phyloP scores from a whole-genome alignment of 2,888 invertebrate species.

The Scaptomyza parva region DNA sequence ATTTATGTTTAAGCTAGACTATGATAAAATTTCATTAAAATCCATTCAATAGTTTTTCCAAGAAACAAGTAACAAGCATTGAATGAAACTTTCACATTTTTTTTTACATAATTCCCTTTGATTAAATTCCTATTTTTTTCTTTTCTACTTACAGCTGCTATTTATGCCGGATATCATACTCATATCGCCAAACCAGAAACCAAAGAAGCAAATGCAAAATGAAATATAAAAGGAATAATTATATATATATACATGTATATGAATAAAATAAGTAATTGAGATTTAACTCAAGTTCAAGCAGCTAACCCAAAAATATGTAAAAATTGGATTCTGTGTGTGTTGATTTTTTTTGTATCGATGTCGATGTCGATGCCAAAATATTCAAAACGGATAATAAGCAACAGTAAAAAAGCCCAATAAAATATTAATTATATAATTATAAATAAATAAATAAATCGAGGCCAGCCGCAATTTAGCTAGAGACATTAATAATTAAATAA shows the following conservation, averaged over 20 bases:
- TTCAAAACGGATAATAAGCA: slow-evolving; percentile 48
- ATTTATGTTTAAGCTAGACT: too few species aligned
- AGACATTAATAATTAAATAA: slow-evolving; percentile 33
- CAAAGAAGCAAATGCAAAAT: slow-evolving; percentile 40
- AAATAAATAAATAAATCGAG: slow-evolving; percentile 17
- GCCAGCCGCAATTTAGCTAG: slow-evolving; percentile 57
- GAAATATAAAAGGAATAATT: slow-evolving; percentile 28
- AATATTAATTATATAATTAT: slow-evolving; percentile 15
- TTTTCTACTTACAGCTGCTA: slow-evolving; percentile 64
- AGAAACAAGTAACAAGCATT: too few species aligned
- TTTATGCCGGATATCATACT: slow-evolving; percentile 54
- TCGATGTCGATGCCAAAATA: slow-evolving; percentile 27
- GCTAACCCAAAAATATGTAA: slow-evolving; percentile 37
- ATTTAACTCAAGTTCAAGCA: slow-evolving; percentile 35
- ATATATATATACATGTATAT: too few species aligned
- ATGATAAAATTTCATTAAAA: too few species aligned
- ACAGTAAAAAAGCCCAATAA: slow-evolving; percentile 25
- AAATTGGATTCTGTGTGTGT: slow-evolving; percentile 27
- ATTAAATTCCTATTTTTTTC: not conserved
- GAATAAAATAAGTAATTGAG: slow-evolving; percentile 9
- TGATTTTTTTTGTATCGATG: too few species aligned
- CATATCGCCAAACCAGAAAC: slow-evolving; percentile 65
- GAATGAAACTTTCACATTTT: too few species aligned
- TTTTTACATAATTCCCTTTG: too few species aligned
- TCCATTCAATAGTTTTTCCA: too few species aligned